phyloP scores from a whole-genome alignment of 2,797 vertebrate species.

The Morus bassanus region DNA sequence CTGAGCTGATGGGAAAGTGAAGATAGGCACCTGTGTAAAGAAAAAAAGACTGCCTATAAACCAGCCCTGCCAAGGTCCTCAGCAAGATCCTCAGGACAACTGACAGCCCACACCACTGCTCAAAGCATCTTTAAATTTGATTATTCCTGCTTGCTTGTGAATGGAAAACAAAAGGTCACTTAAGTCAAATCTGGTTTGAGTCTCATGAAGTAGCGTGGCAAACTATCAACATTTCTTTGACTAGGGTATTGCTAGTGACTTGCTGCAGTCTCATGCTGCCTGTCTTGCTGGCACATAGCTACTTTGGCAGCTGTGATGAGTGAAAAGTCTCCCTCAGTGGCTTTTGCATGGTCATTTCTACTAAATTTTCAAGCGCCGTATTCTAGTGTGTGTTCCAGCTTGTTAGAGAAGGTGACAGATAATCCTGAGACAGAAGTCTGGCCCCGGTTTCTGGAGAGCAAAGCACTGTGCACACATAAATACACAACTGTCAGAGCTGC shows the following conservation, averaged over 20 bases:
- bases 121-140: neutral
- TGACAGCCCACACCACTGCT: neutral
- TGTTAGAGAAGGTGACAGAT: neutral
- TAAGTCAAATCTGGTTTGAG: neutral
- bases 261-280: neutral
- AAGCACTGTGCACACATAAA: neutral
- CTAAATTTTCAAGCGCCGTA: accelerated
- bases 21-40: neutral
- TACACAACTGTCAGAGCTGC: neutral
- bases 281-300: neutral
- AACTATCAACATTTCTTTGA: neutral
- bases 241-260: neutral
- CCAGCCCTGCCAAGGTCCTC: neutral
- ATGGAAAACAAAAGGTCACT: neutral
- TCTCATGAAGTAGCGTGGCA: neutral
- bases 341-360: neutral
- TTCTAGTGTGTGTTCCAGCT: neutral
- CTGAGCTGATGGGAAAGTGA: neutral
- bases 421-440: neutral
- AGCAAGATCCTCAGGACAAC: neutral
- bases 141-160: neutral
- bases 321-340: neutral
- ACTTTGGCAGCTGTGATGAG: neutral
- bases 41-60: neutral
- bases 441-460: neutral